These are phyloP conservation scores for Stigmatopora argus DNA, from an alignment of 2,113 vertebrate species.

Conservation along the genomic window DNA sequence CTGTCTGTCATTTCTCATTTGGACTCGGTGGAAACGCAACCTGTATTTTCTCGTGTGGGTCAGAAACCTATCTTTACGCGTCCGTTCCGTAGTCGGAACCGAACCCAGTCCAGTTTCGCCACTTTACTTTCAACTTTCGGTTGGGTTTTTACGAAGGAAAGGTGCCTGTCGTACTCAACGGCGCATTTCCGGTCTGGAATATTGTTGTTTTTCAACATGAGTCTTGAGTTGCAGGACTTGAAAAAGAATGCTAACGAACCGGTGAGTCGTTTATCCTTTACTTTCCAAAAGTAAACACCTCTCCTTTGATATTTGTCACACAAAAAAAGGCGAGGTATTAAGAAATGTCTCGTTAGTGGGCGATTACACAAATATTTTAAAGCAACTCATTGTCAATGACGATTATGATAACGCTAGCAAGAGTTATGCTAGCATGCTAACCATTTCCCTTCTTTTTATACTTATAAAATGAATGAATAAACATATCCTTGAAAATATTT, in stretches of 20 bases:
- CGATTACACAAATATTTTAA: too few relatives aligned
- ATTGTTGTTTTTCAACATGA: slow-evolving; percentile 11
- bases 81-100: background rate
- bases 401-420: too few relatives aligned
- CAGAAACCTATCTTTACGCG: background rate
- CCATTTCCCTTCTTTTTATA: too few relatives aligned
- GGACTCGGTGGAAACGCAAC: background rate
- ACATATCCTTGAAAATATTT: too few relatives aligned
- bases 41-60: background rate
- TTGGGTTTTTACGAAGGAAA: background rate
- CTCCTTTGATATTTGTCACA: background rate
- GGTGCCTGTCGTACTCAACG: background rate
- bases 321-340: too few relatives aligned
- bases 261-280: slow-evolving; percentile 20
- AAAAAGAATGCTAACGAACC: background rate
- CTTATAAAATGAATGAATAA: too few relatives aligned
- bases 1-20: background rate
- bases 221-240: accelerated
- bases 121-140: background rate
- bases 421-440: too few relatives aligned
- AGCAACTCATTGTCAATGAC: too few relatives aligned
- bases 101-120: background rate
- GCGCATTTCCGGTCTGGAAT: slow-evolving; percentile 26
- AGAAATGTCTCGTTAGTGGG: too few relatives aligned
- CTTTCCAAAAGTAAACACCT: background rate